Percentiles rank a stretch among this genome's conserved stretches.
These are phyloP conservation scores for Sitta europaea DNA, from an alignment of 2,113 vertebrate species.

Conservation along the genomic window DNA sequence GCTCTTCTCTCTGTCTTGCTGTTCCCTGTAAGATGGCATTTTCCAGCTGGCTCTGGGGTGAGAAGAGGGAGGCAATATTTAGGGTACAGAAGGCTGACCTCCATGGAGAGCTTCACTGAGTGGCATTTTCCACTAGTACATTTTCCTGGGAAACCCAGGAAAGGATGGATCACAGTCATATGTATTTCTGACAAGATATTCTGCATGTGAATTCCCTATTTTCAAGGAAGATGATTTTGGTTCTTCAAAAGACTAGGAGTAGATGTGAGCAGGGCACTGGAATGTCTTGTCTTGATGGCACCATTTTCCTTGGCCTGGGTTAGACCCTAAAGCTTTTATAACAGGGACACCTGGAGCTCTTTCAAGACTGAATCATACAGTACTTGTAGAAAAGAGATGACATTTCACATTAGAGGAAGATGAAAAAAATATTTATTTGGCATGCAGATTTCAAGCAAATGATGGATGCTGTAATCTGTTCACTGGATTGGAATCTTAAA, in stretches of 20 bases:
- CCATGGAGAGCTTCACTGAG: background rate
- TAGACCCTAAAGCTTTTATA: background rate
- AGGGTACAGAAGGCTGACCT: background rate
- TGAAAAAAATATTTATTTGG: constrained; percentile 22
- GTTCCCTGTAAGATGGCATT: background rate
- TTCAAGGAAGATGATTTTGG: background rate
- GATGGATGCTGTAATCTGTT: constrained; percentile 21
- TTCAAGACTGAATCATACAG: background rate
- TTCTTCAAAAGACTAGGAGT: background rate
- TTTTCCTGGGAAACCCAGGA: background rate
- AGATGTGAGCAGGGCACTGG: background rate
- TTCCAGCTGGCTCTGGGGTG: background rate
- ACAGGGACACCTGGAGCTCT: background rate
- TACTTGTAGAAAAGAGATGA: background rate
- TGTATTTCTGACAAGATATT: background rate
- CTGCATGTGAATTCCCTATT: background rate
- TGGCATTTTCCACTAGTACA: background rate
- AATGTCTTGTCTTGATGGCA: background rate
- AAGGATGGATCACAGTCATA: background rate
- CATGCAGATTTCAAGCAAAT: constrained; percentile 10
- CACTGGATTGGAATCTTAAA: background rate
- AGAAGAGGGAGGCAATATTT: background rate
- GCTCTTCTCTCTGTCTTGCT: background rate
- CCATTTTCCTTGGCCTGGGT: background rate
- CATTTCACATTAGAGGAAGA: background rate